Base-by-base conservation (phyloP, 2,888 invertebrate species). In the Mallateleia sp. region DNA sequence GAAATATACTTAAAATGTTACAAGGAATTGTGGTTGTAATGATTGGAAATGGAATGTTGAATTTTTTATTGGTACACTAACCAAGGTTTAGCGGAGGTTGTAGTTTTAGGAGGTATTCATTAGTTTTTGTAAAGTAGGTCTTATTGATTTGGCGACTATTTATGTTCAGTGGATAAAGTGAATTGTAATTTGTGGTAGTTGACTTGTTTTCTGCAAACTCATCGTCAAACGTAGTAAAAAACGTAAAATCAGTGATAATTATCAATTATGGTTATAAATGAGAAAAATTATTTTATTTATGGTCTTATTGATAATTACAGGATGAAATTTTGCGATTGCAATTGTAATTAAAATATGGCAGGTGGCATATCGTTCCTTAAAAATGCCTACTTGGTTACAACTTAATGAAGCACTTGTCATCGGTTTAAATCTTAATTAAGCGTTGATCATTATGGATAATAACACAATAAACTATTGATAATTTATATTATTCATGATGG, bases 381-480 rank as follows among this genome's bases (percentile, higher is more conserved):
- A 56, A 56, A n/a, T 56, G 14, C 22, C 14, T 52, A 52, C 52
- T 7, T 28, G n/a, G 20, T 62, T 62, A 62, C 15, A 24, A 24
- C 62, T 38, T 62, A 62, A 62, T 62, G n/a, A 62, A 67, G 67
- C 24, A 52, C 52, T 66, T 67, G 67, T 52, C 67, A 54, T 34
- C 34, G 8, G 32, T 38, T 67, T 52, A 67, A 67, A 67, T 67
- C 52, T 38, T 67, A 67, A 67, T 52, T 67, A 38, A 67, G n/a
- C 24, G 24, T 67, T 67, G 38, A 34, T 34, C n/a, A 52, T 18
- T 64, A 50, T 67, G 14, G 14, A 34, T 52, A 52, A 67, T 67
- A 47, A 66, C 56, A 66, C 56, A 38, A 56, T 34, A 34, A 25
- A 18, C 56, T 42, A 56, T 71, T 56, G 24, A 56, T 71, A 25